phyloP scores from a whole-genome alignment of 2,113 vertebrate species.

The Cnemophilus loriae region DNA sequence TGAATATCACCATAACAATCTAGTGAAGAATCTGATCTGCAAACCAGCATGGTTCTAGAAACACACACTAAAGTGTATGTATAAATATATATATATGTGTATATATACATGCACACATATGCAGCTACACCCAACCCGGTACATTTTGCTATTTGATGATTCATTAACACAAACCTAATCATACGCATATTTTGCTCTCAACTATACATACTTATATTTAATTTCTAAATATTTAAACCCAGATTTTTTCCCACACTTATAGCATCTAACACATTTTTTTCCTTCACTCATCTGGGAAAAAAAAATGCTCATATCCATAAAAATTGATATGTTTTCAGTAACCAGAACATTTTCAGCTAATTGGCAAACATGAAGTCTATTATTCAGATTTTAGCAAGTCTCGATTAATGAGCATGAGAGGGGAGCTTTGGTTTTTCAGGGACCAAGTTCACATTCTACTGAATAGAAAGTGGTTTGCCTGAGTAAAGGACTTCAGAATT shows the following conservation, averaged over 20 bases:
- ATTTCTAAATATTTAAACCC: not conserved
- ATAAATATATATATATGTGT: not conserved
- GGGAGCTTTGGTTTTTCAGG: not conserved
- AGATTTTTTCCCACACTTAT: not conserved
- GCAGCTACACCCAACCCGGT: not conserved
- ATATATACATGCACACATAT: accelerated
- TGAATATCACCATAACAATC: not conserved
- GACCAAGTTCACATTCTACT: not conserved
- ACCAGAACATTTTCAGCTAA: not conserved
- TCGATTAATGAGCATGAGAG: not conserved
- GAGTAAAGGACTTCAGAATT: not conserved
- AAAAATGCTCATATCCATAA: not conserved
- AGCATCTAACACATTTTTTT: not conserved
- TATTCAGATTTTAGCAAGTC: not conserved
- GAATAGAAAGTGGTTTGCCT: not conserved
- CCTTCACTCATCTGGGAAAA: not conserved
- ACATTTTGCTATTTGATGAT: not conserved
- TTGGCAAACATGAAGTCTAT: not conserved
- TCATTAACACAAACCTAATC: not conserved
- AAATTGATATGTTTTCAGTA: not conserved
- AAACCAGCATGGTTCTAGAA: not conserved
- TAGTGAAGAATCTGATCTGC: not conserved
- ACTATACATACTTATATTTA: not conserved
- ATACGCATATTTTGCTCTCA: not conserved
- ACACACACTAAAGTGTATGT: accelerated